These are phyloP conservation scores for Smithornis capensis DNA, from an alignment of 2,113 vertebrate genomes.

Conservation along the genomic window DNA sequence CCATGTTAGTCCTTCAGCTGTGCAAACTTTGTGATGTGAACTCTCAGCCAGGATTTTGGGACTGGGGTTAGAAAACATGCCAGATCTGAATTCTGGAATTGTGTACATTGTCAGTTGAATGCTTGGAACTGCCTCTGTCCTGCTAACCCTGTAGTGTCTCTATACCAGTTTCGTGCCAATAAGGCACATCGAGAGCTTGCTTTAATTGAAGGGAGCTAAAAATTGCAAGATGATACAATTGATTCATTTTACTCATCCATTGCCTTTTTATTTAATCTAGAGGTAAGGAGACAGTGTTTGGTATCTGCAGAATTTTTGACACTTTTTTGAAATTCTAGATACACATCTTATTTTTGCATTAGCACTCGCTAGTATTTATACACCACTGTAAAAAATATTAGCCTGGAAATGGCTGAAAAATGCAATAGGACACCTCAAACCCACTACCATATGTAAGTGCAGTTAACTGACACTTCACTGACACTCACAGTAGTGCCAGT, in stretches of 20 bases:
- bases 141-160: neutral
- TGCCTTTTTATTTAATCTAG: neutral
- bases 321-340: neutral
- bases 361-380: slow-evolving; percentile 25
- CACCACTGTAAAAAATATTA: slow-evolving; percentile 53
- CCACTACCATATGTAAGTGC: neutral
- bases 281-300: neutral
- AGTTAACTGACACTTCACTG: neutral
- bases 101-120: neutral
- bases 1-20: neutral
- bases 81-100: neutral
- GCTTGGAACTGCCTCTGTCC: neutral
- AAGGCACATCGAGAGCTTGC: neutral
- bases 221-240: neutral
- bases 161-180: neutral
- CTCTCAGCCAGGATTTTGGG: neutral
- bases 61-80: neutral
- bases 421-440: neutral
- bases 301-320: neutral
- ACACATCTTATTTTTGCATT: slow-evolving; percentile 40
- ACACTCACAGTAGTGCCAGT: neutral
- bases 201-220: neutral
- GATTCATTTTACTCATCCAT: neutral
- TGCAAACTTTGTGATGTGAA: neutral
- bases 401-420: slow-evolving; percentile 15